Conservation (phyloP, 2,113 vertebrate species). For the Probosciger aterrimus region DNA sequence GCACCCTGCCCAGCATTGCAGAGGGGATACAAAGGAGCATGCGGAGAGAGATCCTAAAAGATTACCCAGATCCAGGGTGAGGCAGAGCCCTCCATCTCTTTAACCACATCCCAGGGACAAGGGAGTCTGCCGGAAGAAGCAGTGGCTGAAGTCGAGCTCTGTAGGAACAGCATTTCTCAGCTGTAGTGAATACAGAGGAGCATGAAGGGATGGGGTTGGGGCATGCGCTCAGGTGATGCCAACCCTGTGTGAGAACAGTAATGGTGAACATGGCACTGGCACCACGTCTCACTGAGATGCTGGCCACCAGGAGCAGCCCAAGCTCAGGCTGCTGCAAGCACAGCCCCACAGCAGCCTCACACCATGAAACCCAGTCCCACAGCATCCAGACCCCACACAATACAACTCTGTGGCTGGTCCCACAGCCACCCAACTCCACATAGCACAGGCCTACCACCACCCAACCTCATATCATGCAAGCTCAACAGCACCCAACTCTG, state of each 20-base stretch:
- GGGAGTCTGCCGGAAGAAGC: not conserved
- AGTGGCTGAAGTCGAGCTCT: not conserved
- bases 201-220: not conserved
- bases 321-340: not conserved
- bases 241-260: not conserved
- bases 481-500: not conserved
- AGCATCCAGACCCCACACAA: not conserved
- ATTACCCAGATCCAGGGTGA: not conserved
- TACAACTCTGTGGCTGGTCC: not conserved
- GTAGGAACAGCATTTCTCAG: not conserved
- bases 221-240: not conserved
- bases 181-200: not conserved
- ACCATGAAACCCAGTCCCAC: not conserved
- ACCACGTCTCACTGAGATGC: too few relatives aligned
- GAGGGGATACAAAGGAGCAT: not conserved
- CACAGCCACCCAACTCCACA: not conserved
- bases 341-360: not conserved
- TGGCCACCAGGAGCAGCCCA: not conserved
- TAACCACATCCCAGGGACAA: not conserved
- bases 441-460: not conserved
- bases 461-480: not conserved
- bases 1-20: accelerated
- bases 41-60: not conserved
- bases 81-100: not conserved
- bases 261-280: not conserved